Base-by-base conservation (phyloP, 2,797 vertebrate species). In the Scyliorhinus canicula region DNA sequence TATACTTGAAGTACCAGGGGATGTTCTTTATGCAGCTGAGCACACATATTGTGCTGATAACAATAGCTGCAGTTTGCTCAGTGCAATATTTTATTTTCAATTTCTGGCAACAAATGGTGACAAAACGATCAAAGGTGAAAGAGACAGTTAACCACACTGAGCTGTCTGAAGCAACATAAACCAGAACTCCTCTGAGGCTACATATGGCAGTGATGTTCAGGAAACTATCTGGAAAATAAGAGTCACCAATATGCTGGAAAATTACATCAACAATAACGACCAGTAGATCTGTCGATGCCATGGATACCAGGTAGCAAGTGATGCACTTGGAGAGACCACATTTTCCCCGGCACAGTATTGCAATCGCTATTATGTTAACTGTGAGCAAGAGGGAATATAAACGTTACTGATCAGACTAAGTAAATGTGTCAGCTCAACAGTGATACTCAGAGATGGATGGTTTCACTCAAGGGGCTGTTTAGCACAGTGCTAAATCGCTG, bases 1-100 rank as follows among this genome's bases (percentile, higher is more conserved):
- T 31, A 91, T 60, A 88, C 31, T 91, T 16, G 63, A 91, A 91
- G 55, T 63, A 91, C 88, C 50, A 91, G n/a, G 88, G 88, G 16
- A 91, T 40, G 55, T 91, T 91, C 35, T 63, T 60, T 7, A 86
- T 28, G 52, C 84, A 86, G 28, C 47, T 82, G 0, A 82, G 77
- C 77, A 82, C 16, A 14, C 47, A 55, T 4, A 86, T 44, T 12
- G 35, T n/a, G 55, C 52, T 40, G 88, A 63, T 91, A 7, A 50
- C 55, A 2, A 11, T 40, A 21, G 88, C 55, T 63, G 35, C 88
- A 19, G 31, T 63, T n/a, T n/a, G 40, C 88, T 40, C 52, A 0
- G 84, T 85, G 84, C 47, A 85, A 31, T 85, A 55, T 52, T 86
- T 55, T 35, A 11, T 55, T 86, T 86, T 90, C 52, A 90, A 52